phyloP scores from a whole-genome alignment of 2,113 vertebrate genomes.

The Zapornia atra region DNA sequence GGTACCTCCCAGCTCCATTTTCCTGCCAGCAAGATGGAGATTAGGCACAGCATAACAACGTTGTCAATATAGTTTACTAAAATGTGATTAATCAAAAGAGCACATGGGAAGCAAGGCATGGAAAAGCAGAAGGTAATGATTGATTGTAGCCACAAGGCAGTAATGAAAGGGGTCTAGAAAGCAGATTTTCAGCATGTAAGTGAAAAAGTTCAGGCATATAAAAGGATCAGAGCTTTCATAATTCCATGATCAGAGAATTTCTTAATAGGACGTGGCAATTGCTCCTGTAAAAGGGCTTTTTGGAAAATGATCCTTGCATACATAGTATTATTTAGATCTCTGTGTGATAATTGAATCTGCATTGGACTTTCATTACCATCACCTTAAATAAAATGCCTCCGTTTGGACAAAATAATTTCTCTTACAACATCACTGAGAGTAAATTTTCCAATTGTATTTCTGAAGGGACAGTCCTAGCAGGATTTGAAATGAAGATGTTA shows the following conservation, averaged over 20 bases:
- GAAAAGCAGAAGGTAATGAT: conserved; percentile 31
- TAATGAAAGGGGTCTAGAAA: conserved; percentile 6
- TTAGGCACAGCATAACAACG: neutral
- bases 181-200: neutral
- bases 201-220: conserved; percentile 33
- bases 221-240: conserved; percentile 27
- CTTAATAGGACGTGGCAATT: conserved; percentile 23
- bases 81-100: neutral
- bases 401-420: neutral
- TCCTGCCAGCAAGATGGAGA: conserved; percentile 1
- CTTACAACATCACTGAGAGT: neutral
- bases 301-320: neutral
- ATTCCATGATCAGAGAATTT: conserved; percentile 43
- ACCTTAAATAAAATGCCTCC: neutral
- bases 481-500: neutral
- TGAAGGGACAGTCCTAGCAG: neutral
- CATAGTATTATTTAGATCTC: neutral
- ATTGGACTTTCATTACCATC: neutral
- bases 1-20: neutral
- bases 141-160: conserved; percentile 21
- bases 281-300: neutral
- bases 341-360: neutral
- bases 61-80: neutral
- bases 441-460: neutral
- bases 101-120: neutral